Conservation (phyloP, 2,797 vertebrate genomes). For the Scyliorhinus canicula region DNA sequence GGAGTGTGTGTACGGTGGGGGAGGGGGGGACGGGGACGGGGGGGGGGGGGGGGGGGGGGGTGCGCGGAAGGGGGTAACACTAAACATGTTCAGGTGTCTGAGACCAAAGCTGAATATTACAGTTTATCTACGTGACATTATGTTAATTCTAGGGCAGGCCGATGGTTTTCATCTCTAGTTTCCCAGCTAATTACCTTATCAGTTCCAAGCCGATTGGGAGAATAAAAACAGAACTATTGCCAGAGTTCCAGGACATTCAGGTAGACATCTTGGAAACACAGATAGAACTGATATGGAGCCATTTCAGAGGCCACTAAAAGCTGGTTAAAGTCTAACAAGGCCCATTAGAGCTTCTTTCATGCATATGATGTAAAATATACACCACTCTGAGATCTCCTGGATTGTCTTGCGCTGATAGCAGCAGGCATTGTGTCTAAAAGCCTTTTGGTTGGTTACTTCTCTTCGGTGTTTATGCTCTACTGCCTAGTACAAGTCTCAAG, state of each 20-base stretch:
- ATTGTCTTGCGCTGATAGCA: conserved; percentile 74
- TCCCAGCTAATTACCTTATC: conserved; percentile 76
- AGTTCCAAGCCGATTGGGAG: conserved; percentile 56
- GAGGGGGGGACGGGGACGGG: too few species aligned
- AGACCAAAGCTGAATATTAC: not conserved
- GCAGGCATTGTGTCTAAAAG: conserved; percentile 62
- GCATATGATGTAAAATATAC: conserved; percentile 70
- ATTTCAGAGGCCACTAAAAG: conserved; percentile 71
- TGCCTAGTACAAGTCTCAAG: conserved; percentile 63
- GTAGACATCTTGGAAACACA: conserved; percentile 76
- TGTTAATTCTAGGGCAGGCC: conserved; percentile 40
- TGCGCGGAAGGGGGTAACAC: not conserved
- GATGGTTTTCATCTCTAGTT: conserved; percentile 66
- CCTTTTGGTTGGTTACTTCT: conserved; percentile 55
- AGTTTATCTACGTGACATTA: not conserved
- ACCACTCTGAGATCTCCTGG: conserved; percentile 62
- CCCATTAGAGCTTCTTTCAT: conserved; percentile 84
- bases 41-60: not conserved
- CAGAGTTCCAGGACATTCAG: conserved; percentile 59
- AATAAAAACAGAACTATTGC: conserved; percentile 74
- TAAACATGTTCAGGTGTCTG: not conserved
- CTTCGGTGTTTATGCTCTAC: conserved; percentile 69
- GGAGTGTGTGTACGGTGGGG: too few species aligned
- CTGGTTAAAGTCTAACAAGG: conserved; percentile 76
- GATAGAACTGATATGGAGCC: conserved; percentile 75